Evolutionary conservation across 2,888 invertebrate genomes (phyloP), one percentile per base, ranked within the genome.

Genomic region (Linyphia triangularis): DNA sequence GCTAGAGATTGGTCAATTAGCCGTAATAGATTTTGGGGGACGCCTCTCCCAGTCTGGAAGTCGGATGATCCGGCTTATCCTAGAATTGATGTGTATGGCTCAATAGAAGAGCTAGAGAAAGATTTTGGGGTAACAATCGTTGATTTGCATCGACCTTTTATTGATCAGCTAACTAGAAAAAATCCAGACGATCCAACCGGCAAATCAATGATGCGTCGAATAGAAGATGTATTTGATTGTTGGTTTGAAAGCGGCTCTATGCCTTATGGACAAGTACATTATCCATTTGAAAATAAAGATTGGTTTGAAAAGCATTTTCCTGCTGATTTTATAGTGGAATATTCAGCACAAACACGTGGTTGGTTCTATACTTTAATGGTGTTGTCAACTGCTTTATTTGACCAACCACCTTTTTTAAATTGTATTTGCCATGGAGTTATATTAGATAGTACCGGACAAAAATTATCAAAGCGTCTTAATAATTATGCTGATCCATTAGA

Each of bases 221-320:
- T n/a, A n/a, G n/a, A n/a, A n/a, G 98, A 99, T 93, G 99, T 99
- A 0, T 99, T 99, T 93, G 99, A 99, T 93, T 99, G 99, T 92
- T 99, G 99, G 99, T 99, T 99, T 93, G 99, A 99, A 93, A 98
- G 98, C 0, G 99, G 99, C 4, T 97, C 98, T 22, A 99, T 99
- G 99, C 99, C 99, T 0, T 99, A 98, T 92, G 99, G 98, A 0
- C 98, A 98, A 92, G 95, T 95, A 91, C 98, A 99, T 93, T 99
- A 97, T 93, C 99, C 99, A 0, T 99, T 99, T 93, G 97, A 99
- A 93, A 96, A 96, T 91, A 94, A 94, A 91, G 96, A 96, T 92
- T 96, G 96, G 81, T n/a, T n/a, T n/a, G 96, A 96, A 92, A 96
- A 96, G 81, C 98, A 99, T 92, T 96, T 97, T 90, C 99, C 99